Conservation (phyloP, 2,888 invertebrate species). For the Pogonocherus hispidulus region DNA sequence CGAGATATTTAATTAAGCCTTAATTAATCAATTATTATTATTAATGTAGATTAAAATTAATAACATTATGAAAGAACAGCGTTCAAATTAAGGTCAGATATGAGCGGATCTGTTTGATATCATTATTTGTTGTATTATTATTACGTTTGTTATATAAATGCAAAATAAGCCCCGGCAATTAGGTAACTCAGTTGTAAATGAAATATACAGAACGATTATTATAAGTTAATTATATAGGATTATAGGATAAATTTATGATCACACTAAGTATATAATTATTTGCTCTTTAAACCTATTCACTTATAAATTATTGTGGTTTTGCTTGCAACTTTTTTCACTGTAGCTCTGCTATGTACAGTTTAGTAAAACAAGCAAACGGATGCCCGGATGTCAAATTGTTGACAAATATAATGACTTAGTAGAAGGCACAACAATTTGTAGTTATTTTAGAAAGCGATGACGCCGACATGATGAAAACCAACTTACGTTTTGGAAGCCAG, state of each 20-base stretch:
- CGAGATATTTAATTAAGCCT: slow-evolving; percentile 14
- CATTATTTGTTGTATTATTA: no score
- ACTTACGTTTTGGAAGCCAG: no score
- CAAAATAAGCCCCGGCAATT: not conserved
- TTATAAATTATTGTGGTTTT: no score
- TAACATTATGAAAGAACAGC: slow-evolving; percentile 2
- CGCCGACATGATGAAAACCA: no score
- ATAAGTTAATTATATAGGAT: no score
- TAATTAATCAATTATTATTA: slow-evolving; percentile 22
- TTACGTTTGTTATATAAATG: slow-evolving; percentile 11
- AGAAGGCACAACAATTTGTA: not conserved
- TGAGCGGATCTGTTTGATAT: slow-evolving; percentile 14
- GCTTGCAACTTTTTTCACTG: no score
- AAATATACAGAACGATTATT: no score
- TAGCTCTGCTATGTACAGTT: no score
- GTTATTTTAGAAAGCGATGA: not conserved
- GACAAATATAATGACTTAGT: not conserved
- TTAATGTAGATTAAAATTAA: slow-evolving; percentile 24
- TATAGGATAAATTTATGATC: no score
- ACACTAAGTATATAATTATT: no score
- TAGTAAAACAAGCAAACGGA: not conserved
- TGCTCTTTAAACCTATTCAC: no score
- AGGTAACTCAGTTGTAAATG: no score
- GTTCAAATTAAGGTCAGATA: slow-evolving; percentile 15
- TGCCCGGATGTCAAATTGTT: not conserved